Evolutionary conservation across 2,113 vertebrate genomes (phyloP), one percentile per base, ranked within the genome.

Genomic region (Paratilapia polleni): DNA sequence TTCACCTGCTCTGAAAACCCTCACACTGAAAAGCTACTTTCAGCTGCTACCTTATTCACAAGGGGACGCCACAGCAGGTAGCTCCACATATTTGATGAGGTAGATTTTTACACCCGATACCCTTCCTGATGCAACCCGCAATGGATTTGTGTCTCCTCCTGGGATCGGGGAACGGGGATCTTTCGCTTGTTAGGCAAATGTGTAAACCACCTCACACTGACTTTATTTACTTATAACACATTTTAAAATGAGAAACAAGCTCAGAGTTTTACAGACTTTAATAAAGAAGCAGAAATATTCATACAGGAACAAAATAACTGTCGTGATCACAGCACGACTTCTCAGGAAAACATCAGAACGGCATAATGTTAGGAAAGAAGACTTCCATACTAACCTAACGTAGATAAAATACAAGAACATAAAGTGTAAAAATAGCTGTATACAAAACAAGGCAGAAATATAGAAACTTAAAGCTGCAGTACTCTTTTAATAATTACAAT

Each of bases 321-420:
- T 60, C 13, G 19, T 61, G 4, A n/a, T 26, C 12, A 20, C 22
- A 7, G 22, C 28, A 68, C 17, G 38, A 26, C 49, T 88, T 86
- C 86, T 90, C 86, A 90, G 83, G 86, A 78, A 77, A 52, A 83
- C 28, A 78, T 78, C 56, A 43, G 17, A n/a, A 17, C 6, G 31
- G 9, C n/a, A 10, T 26, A 56, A 56, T 24, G 20, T n/a, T 36
- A 59, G 57, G 14, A 73, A n/a, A n/a, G 8, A 68, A 73, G 43
- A 47, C 68, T 5, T 54, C 26, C 47, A 54, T 14, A 19, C 47
- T n/a, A 73, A 73, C 24, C 34, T 20, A 15, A 62, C 43, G 28
- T 19, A 74, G 47, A 34, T 74, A 20, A 75, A 57, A 11, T 75
- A 41, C 54, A 24, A 28, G 68, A 63, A 26, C 20, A 12, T 4